These are phyloP conservation scores for Eospalax fontanierii DNA, from an alignment of 2,797 vertebrate genomes.

Conservation along the genomic window DNA sequence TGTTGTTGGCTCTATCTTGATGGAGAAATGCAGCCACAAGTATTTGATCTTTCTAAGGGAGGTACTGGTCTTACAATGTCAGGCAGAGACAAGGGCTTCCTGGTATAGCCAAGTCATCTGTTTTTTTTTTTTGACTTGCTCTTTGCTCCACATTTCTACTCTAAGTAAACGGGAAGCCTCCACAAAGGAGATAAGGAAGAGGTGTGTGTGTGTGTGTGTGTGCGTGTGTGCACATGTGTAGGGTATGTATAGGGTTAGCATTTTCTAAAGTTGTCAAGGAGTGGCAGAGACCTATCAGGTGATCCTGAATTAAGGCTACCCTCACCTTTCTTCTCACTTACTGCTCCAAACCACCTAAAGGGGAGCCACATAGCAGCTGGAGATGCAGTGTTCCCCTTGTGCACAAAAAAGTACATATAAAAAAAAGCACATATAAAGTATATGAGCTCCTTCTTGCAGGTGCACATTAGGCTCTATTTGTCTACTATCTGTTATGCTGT, in stretches of 20 bases:
- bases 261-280: not conserved
- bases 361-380: not conserved
- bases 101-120: not conserved
- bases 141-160: not conserved
- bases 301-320: not conserved
- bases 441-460: conserved; percentile 2
- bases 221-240: too few species aligned
- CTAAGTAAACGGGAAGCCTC: not conserved
- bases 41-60: conserved; percentile 60
- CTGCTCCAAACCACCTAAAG: not conserved
- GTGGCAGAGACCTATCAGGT: not conserved
- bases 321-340: not conserved
- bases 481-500: not conserved
- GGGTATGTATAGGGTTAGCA: not conserved
- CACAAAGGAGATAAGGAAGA: not conserved
- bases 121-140: not conserved
- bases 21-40: conserved; percentile 33
- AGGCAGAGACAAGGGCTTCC: not conserved
- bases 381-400: not conserved
- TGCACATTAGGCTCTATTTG: not conserved
- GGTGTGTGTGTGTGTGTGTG: too few species aligned
- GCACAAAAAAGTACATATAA: too few species aligned
- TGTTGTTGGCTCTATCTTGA: not conserved
- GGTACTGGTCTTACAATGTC: not conserved
- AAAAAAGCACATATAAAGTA: too few species aligned